These are phyloP conservation scores for Knipowitschia caucasica DNA, from an alignment of 2,797 vertebrate species.

Conservation along the genomic window DNA sequence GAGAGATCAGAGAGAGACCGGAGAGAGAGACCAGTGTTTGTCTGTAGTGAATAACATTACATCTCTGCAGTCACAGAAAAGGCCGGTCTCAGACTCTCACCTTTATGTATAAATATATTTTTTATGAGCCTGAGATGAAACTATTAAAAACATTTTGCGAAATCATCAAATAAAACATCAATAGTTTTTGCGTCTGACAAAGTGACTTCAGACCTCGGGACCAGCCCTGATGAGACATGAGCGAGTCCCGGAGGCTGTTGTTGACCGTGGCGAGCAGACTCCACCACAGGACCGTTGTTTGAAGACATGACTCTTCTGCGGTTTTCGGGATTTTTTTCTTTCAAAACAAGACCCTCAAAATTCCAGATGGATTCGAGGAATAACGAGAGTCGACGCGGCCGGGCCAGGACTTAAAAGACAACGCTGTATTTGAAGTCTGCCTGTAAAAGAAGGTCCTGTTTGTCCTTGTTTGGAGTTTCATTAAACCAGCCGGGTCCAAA, in stretches of 20 bases:
- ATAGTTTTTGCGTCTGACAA: slow-evolving; percentile 48
- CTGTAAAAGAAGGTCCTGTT: slow-evolving; percentile 76
- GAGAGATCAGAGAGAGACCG: too few relatives aligned
- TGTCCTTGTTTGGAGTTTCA: slow-evolving; percentile 78
- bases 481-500: too few relatives aligned
- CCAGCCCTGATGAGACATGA: slow-evolving; percentile 71
- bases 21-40: too few relatives aligned
- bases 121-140: too few relatives aligned
- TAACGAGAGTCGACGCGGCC: slow-evolving; percentile 74
- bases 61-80: too few relatives aligned
- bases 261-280: slow-evolving; percentile 72
- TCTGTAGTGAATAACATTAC: too few relatives aligned
- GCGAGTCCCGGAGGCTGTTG: slow-evolving; percentile 57
- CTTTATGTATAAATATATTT: too few relatives aligned
- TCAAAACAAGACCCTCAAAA: slow-evolving; percentile 78
- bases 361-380: slow-evolving; percentile 77
- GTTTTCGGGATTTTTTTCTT: slow-evolving; percentile 67
- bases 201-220: slow-evolving; percentile 54
- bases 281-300: slow-evolving; percentile 78
- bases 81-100: too few relatives aligned
- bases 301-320: slow-evolving; percentile 72
- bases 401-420: slow-evolving; percentile 68
- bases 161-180: slow-evolving; percentile 52
- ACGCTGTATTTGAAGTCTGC: slow-evolving; percentile 72
- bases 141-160: too few relatives aligned